Conservation (phyloP, 1,140 invertebrate genomes). For the Aphelenchoides avenae region DNA sequence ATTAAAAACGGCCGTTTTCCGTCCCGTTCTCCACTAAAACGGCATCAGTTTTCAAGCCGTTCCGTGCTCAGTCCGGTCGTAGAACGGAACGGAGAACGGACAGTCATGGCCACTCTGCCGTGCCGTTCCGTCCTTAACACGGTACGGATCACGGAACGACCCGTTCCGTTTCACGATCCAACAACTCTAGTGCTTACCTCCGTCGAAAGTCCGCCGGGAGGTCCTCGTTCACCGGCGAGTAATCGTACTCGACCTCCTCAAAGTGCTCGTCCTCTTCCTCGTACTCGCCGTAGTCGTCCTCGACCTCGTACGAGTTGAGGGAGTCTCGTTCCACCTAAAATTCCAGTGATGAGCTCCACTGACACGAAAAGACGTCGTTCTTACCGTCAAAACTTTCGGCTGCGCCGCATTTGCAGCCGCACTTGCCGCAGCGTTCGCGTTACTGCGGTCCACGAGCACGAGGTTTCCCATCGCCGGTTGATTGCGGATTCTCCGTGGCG, state of each 20-base stretch:
- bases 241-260: slow-evolving; percentile 46
- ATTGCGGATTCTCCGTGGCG: slow-evolving; percentile 24
- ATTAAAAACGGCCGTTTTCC: no score
- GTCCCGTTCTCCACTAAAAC: no score
- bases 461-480: slow-evolving; percentile 26
- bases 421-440: not conserved
- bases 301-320: slow-evolving; percentile 44
- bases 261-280: slow-evolving; percentile 49
- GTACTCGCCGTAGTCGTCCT: slow-evolving; percentile 45
- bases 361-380: slow-evolving; percentile 7
- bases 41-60: no score
- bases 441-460: no score
- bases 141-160: no score
- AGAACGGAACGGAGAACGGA: no score
- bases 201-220: not conserved
- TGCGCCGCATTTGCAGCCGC: not conserved
- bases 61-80: no score
- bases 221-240: slow-evolving; percentile 1
- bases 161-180: no score
- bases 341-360: slow-evolving; percentile 7
- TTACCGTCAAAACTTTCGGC: slow-evolving; percentile 7
- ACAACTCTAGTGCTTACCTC: not conserved
- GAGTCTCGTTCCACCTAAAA: slow-evolving; percentile 46
- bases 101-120: no score
- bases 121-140: no score